Evolutionary conservation across 2,113 vertebrate genomes (phyloP).

Genomic region (Atrichornis clamosus): DNA sequence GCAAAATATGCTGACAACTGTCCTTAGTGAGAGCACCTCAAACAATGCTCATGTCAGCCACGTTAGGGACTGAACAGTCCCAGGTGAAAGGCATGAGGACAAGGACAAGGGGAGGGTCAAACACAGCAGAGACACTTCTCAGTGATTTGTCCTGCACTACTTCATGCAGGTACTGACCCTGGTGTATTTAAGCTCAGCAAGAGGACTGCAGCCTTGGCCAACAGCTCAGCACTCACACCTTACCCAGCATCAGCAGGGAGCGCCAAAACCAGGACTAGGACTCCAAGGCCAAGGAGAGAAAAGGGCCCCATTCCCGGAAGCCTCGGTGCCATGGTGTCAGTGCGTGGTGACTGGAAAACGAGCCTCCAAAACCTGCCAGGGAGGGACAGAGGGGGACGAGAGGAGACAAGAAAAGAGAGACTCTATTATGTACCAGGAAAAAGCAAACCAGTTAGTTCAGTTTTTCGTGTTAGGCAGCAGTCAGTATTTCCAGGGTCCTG

Average conservation of each 20-base stretch:
- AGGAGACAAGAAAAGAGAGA: constrained; percentile 3
- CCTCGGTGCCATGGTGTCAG: constrained; percentile 55
- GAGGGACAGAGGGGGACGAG: neutral
- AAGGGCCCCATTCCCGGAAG: neutral
- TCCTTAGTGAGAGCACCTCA: neutral
- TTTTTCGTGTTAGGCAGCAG: neutral
- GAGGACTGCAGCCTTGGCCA: constrained; percentile 9
- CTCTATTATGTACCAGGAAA: neutral
- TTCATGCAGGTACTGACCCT: neutral
- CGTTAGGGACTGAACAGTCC: neutral
- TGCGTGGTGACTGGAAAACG: neutral
- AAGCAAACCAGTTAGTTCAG: neutral
- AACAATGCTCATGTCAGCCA: neutral
- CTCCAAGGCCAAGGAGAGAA: constrained; percentile 16
- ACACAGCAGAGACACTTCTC: neutral
- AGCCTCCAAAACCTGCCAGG: constrained; percentile 33
- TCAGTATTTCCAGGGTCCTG: neutral
- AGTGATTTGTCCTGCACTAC: neutral
- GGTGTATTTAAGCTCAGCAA: neutral
- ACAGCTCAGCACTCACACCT: constrained; percentile 55
- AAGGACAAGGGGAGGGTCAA: neutral
- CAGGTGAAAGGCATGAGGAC: neutral
- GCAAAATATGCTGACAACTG: neutral
- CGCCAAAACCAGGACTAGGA: constrained; percentile 55
- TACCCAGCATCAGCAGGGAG: constrained; percentile 67